phyloP scores from a whole-genome alignment of 2,113 vertebrate species.

The Kryptolebias marmoratus region DNA sequence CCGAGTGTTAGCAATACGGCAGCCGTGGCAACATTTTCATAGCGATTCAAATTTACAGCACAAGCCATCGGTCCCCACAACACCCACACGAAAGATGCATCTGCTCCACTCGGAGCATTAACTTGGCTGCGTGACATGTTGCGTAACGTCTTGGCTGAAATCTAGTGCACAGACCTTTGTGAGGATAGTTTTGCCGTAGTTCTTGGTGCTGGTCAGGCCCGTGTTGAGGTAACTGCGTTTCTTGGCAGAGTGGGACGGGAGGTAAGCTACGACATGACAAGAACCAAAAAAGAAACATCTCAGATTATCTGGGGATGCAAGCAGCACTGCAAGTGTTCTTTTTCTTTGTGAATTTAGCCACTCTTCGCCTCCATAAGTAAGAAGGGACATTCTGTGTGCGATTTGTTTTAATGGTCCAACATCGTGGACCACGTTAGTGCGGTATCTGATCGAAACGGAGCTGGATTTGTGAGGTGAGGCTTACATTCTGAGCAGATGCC shows the following conservation, averaged over 20 bases:
- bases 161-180: conserved; percentile 86
- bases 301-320: not conserved
- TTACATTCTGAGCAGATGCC: conserved; percentile 95
- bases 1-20: not conserved
- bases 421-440: not conserved
- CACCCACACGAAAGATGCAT: conserved; percentile 34
- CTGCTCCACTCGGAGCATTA: conserved; percentile 20
- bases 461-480: conserved; percentile 6
- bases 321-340: not conserved
- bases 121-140: conserved; percentile 22
- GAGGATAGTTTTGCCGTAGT: conserved; percentile 98
- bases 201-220: conserved; percentile 97
- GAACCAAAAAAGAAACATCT: conserved; percentile 22
- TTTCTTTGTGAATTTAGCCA: not conserved
- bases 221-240: conserved; percentile 96
- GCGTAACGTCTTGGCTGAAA: conserved; percentile 14
- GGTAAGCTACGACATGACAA: conserved; percentile 84
- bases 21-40: not conserved
- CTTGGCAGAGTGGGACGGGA: conserved; percentile 81
- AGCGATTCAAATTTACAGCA: conserved; percentile 1
- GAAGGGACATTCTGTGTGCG: no score
- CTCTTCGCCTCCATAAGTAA: not conserved
- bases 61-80: conserved; percentile 5
- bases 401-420: no score
- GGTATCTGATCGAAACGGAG: not conserved